Conservation (phyloP, 2,113 vertebrate species). For the Fukomys damarensis region DNA sequence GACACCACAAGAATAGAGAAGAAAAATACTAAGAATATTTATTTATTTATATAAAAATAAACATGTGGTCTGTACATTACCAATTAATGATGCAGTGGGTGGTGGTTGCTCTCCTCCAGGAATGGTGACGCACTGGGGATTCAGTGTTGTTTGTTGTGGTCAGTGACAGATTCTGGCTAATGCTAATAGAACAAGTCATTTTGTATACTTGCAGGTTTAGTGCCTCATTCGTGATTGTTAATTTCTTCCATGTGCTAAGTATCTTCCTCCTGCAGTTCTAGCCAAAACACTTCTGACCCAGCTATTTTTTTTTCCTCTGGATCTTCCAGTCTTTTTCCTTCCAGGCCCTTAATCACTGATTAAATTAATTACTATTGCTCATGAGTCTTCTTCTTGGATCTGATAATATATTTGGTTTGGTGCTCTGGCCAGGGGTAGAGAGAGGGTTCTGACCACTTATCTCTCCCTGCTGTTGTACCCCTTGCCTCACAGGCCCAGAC, state of each 20-base stretch:
- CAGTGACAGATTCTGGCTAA: not conserved
- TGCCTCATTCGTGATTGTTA: not conserved
- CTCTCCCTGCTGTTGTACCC: not conserved
- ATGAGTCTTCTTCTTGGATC: not conserved
- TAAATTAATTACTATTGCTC: not conserved
- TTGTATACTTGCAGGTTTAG: not conserved
- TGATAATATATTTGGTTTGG: not conserved
- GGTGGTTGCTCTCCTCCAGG: not conserved
- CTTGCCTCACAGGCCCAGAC: not conserved
- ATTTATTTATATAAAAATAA: not conserved
- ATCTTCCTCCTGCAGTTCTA: not conserved
- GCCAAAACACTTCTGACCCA: not conserved
- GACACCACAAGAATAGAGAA: not conserved
- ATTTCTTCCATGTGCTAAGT: not conserved
- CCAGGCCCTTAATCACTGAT: not conserved
- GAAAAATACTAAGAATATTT: not conserved
- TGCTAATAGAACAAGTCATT: not conserved
- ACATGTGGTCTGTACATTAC: not conserved
- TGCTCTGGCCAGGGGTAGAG: not conserved
- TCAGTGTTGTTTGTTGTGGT: not conserved
- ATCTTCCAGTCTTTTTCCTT: not conserved
- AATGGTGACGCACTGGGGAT: not conserved
- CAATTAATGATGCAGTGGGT: not conserved
- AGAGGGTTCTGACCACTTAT: not conserved
- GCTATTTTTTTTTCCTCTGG: not conserved